Conservation (phyloP, 2,888 invertebrate genomes). For the Osedax frankpressi region DNA sequence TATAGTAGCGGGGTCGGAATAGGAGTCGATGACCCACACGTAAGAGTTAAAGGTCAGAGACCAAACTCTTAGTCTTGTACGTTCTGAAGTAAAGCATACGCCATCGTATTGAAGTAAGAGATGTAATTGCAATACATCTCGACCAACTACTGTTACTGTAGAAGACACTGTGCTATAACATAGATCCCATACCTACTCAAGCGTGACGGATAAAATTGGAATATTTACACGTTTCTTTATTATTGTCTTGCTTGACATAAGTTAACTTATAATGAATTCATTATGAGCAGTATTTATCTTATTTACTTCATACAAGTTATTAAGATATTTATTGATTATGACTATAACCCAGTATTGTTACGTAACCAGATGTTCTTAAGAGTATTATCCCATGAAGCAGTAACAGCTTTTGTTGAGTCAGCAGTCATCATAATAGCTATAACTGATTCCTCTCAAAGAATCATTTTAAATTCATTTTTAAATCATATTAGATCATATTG, state of each 20-base stretch:
- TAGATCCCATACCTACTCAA: slow-evolving; percentile 34
- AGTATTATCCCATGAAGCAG: slow-evolving; percentile 38
- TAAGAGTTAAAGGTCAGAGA: slow-evolving; percentile 30
- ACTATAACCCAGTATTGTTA: too few relatives aligned
- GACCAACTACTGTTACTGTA: slow-evolving; percentile 35
- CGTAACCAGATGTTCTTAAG: too few relatives aligned
- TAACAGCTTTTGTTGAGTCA: slow-evolving; percentile 37
- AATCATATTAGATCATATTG: too few relatives aligned
- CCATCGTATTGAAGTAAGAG: slow-evolving; percentile 29
- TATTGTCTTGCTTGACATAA: too few relatives aligned
- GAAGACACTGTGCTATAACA: slow-evolving; percentile 34
- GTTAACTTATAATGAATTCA: too few relatives aligned
- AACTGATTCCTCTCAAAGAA: background rate
- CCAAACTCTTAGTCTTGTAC: slow-evolving; percentile 35
- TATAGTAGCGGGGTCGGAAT: slow-evolving; percentile 36
- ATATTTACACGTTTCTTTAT: too few relatives aligned
- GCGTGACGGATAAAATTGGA: too few relatives aligned
- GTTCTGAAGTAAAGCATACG: slow-evolving; percentile 35
- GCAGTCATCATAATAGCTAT: slow-evolving; percentile 33
- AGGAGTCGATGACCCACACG: slow-evolving; percentile 30
- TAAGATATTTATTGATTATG: too few relatives aligned
- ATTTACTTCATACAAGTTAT: too few relatives aligned
- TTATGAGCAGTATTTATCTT: too few relatives aligned
- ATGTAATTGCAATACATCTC: slow-evolving; percentile 32
- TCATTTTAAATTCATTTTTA: too few relatives aligned